phyloP scores from a whole-genome alignment of 2,888 invertebrate species.

The Tachina grossa region DNA sequence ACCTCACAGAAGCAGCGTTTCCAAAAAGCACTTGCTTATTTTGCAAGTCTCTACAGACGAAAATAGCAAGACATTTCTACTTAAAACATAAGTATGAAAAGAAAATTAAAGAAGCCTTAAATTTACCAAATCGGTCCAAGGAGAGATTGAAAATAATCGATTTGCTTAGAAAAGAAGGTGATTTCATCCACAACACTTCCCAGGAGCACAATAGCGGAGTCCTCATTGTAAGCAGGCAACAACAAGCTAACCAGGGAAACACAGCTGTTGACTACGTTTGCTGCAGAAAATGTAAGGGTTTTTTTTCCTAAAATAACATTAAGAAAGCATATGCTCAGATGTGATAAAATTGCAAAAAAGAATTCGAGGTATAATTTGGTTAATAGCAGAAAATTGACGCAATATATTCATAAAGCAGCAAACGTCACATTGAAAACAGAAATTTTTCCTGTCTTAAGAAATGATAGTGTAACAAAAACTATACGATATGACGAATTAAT shows the following conservation, averaged over 20 bases:
- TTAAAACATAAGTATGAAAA: conserved; percentile 7
- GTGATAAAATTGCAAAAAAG: not conserved
- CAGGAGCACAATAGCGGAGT: not conserved
- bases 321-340: not conserved
- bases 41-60: conserved; percentile 12
- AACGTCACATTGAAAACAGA: not conserved
- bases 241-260: not conserved
- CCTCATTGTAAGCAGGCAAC: not conserved
- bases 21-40: conserved; percentile 1
- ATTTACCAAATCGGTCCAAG: not conserved
- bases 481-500: conserved; percentile 46
- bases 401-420: not conserved
- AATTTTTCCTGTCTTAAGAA: conserved; percentile 8
- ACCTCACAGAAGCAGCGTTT: not conserved
- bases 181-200: conserved; percentile 3
- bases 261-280: conserved; percentile 6
- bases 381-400: not conserved
- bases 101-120: not conserved
- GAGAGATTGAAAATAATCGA: not conserved
- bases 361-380: not conserved
- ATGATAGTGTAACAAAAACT: not conserved
- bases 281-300: not conserved
- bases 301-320: not conserved
- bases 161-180: not conserved
- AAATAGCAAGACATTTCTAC: not conserved